Conservation (phyloP, 1,140 invertebrate genomes). For the Eumaeus atala region DNA sequence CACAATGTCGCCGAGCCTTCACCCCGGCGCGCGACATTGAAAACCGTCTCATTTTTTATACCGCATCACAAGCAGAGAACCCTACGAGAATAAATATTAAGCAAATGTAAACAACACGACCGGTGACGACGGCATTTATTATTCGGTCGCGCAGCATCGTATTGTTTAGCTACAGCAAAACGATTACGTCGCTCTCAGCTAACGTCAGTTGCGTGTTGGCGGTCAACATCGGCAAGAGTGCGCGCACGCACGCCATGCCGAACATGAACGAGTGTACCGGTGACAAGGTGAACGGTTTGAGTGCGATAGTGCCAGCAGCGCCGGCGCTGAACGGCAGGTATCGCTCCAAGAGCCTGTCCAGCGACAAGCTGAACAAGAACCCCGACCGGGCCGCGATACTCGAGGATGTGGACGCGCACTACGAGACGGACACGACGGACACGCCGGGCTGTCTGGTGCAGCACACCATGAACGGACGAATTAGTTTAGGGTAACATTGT, state of each 20-base stretch:
- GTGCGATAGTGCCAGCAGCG: constrained; percentile 46
- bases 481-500: background rate
- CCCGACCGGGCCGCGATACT: constrained; percentile 61
- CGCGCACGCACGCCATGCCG: constrained; percentile 58
- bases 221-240: constrained; percentile 42
- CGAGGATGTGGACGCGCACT: constrained; percentile 60
- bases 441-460: constrained; percentile 61
- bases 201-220: constrained; percentile 46
- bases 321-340: constrained; percentile 55
- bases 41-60: background rate
- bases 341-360: constrained; percentile 64
- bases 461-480: constrained; percentile 47
- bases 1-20: background rate
- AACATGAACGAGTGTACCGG: constrained; percentile 45
- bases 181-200: constrained; percentile 36
- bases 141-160: constrained; percentile 45
- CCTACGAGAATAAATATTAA: background rate
- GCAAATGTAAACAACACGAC: constrained; percentile 19
- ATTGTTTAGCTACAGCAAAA: constrained; percentile 53
- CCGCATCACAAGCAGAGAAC: background rate
- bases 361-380: constrained; percentile 66
- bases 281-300: constrained; percentile 60
- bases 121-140: constrained; percentile 30
- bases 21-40: constrained; percentile 5
- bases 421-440: constrained; percentile 53